phyloP scores from a whole-genome alignment of 2,888 invertebrate genomes.

The Melanostoma scalare region DNA sequence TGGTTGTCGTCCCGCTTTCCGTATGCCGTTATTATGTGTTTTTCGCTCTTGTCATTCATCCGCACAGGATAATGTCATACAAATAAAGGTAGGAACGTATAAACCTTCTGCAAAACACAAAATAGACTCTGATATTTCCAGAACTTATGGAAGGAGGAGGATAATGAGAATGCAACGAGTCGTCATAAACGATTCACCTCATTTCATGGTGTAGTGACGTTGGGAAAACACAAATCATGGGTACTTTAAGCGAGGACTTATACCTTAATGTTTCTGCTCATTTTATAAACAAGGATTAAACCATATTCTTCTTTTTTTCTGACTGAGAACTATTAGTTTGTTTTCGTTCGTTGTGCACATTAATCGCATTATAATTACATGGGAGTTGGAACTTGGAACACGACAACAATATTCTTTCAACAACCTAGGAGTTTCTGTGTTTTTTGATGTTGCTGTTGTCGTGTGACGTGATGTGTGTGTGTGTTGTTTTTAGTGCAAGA shows the following conservation, averaged over 20 bases:
- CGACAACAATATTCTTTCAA: conserved; percentile 48
- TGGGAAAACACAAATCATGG: conserved; percentile 47
- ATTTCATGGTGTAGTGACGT: conserved; percentile 41
- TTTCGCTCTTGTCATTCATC: conserved; percentile 50
- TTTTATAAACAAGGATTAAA: conserved; percentile 30
- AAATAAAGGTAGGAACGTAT: conserved; percentile 25
- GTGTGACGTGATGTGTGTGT: too few species aligned
- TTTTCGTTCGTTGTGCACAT: conserved; percentile 42
- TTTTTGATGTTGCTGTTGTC: background rate
- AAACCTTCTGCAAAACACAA: conserved; percentile 17
- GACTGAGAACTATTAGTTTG: background rate
- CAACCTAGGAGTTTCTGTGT: conserved; percentile 59
- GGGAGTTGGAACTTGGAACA: conserved; percentile 41
- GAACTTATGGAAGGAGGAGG: conserved; percentile 16
- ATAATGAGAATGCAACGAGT: conserved; percentile 63
- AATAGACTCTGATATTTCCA: conserved; percentile 6
- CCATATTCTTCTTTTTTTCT: conserved; percentile 8
- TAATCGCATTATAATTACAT: conserved; percentile 71
- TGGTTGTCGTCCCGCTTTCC: conserved; percentile 16
- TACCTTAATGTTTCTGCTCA: conserved; percentile 25
- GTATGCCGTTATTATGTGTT: conserved; percentile 39
- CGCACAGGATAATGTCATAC: conserved; percentile 23
- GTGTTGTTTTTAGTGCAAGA: background rate
- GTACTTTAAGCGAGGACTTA: conserved; percentile 54
- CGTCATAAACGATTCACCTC: conserved; percentile 60